Evolutionary conservation across 2,797 vertebrate genomes (phyloP), one percentile per base, ranked within the genome.

Genomic region (Xenops minutus): DNA sequence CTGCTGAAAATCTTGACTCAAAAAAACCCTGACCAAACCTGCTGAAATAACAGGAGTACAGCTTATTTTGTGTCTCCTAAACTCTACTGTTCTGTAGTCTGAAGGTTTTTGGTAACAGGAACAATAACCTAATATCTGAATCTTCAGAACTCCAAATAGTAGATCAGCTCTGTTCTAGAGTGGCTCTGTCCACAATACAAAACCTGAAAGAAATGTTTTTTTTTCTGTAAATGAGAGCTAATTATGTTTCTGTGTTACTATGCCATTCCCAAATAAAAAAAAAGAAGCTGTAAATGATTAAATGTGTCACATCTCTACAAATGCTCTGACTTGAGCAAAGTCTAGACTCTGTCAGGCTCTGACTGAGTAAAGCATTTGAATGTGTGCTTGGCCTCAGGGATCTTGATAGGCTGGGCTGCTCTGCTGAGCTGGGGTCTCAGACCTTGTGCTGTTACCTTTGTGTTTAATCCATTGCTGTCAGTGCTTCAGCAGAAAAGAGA

Each of bases 281-380:
- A 14, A 48, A 7, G 43, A 59, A 51, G 29, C 51, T 88, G 55
- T 92, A 59, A 95, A 68, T 88, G 26, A 94, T 94, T 87, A 80
- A 71, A 64, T 0, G 1, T 11, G 55, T 92, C 64, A 43, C 61
- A 63, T 85, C 12, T 61, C 30, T 22, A 30, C 43, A 29, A 34
- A 22, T 43, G 21, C 20, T 85, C 17, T 23, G 51, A 21, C 74
- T 48, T 69, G 48, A 78, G 15, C 56, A 16, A 89, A 68, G 78
- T 64, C 81, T 85, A 37, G 64, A 3, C 21, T 68, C 7, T n/a
- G 19, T 32, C 76, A 8, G 27, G 49, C 41, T 51, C 26, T 83
- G 30, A 23, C 20, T 92, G 55, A 36, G 74, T 34, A 15, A 67
- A 66, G 34, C 9, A 9, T 68, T 77, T 51, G 34, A 18, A 17